Evolutionary conservation across 2,797 vertebrate genomes (phyloP), one percentile per base, ranked within the genome.

Genomic region (Phrynocephalus forsythii): DNA sequence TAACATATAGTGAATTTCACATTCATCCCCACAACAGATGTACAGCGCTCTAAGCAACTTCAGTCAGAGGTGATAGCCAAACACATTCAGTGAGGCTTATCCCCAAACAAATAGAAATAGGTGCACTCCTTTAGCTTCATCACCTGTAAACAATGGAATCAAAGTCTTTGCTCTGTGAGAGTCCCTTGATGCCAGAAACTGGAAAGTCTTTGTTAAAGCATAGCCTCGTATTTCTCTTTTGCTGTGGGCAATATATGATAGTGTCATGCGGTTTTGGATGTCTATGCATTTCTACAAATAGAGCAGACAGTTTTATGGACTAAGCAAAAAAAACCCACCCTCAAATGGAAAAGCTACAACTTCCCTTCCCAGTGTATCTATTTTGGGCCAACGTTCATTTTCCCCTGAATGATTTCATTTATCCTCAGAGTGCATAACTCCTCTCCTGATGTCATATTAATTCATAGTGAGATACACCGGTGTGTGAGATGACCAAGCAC

Each of bases 381-480:
- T 76, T 83, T 81, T 44, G 38, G 13, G 30, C 33, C 67, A 75
- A 18, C 68, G 10, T 50, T 83, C 30, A 71, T 83, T 28, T 82
- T 82, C 13, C 50, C 66, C 69, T 44, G 28, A 24, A n/a, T 22
- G 9, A 69, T 87, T 79, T 78, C 16, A 28, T 87, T 83, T 71
- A 71, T 87, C 30, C 67, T 78, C 30, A 52, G 50, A 56, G n/a
- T n/a, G 30, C 67, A 71, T 71, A 87, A 60, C 68, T 71, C 71
- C n/a, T 73, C 73, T 60, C 18, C 75, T n/a, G 26, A 60, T 1
- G 66, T 78, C 66, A 60, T 68, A 56, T 28, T 68, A 76, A 77
- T 52, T 63, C 73, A 82, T 28, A 68, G 67, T 56, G 67, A 87
- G 73, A 52, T 69, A 83, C 6, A 87, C 50, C 48, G 83, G 48